Evolutionary conservation across 1,140 invertebrate genomes (phyloP).

Genomic region (Pseudoatta argentina): DNA sequence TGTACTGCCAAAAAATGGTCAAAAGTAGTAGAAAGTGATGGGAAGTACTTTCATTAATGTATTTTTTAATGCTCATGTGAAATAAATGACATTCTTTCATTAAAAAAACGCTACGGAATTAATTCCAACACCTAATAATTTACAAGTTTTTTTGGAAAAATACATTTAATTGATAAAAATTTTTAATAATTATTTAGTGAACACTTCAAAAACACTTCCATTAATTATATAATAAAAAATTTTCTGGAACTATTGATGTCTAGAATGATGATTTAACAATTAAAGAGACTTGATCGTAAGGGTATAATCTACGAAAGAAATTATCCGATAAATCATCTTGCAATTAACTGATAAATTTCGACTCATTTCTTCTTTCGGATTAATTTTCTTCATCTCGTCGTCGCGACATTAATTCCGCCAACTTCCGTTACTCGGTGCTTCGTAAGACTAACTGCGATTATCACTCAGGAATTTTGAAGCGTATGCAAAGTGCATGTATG

Average conservation of each 20-base stretch:
- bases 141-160: neutral
- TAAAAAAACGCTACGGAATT: no score
- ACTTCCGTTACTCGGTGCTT: slow-evolving; percentile 28
- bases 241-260: neutral
- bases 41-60: no score
- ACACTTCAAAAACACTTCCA: neutral
- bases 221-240: neutral
- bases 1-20: no score
- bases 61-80: no score
- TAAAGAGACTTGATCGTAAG: neutral
- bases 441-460: slow-evolving; percentile 9
- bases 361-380: neutral
- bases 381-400: slow-evolving; percentile 27
- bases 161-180: neutral
- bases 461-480: slow-evolving; percentile 33
- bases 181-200: neutral
- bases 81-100: no score
- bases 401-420: slow-evolving; percentile 50
- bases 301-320: neutral
- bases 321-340: neutral
- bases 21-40: no score
- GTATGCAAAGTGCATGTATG: neutral
- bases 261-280: neutral
- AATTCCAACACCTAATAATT: no score
- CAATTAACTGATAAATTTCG: slow-evolving; percentile 16